phyloP scores from a whole-genome alignment of 2,888 invertebrate species.

The Ochropleura plecta region DNA sequence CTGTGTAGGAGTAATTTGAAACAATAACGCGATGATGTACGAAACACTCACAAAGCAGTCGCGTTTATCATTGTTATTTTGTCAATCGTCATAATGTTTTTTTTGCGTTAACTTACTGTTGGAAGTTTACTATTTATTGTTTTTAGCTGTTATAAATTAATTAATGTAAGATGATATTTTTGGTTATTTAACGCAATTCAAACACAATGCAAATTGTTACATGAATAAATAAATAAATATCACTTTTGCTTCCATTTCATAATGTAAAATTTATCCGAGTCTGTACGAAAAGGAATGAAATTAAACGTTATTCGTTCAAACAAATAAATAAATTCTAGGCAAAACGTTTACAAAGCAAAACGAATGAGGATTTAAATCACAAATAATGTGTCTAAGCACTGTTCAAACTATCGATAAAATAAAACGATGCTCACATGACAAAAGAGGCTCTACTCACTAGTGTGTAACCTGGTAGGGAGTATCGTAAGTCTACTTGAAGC shows the following conservation, averaged over 20 bases:
- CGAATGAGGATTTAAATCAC: slow-evolving; percentile 13
- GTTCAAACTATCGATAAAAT: slow-evolving; percentile 29
- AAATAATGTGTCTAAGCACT: slow-evolving; percentile 6
- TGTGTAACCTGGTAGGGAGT: slow-evolving; percentile 50
- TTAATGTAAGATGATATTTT: too few species aligned
- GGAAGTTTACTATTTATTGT: too few species aligned
- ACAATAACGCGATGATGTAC: too few species aligned
- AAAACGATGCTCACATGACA: slow-evolving; percentile 34
- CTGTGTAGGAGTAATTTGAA: background rate
- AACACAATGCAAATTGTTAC: too few species aligned
- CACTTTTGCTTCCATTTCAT: too few species aligned
- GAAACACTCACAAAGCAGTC: too few species aligned
- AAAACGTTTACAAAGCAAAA: background rate
- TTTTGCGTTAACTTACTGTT: too few species aligned
- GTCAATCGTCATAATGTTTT: too few species aligned
- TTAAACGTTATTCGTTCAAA: background rate
- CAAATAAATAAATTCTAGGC: background rate
- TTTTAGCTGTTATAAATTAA: too few species aligned
- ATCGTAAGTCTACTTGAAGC: slow-evolving; percentile 60
- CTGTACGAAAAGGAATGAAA: background rate
- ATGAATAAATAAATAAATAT: too few species aligned
- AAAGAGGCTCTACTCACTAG: slow-evolving; percentile 26
- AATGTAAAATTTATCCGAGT: background rate
- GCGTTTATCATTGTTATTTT: too few species aligned
- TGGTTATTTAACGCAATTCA: too few species aligned